Conservation (phyloP, 2,888 invertebrate species). For the Halocaridina rubra region DNA sequence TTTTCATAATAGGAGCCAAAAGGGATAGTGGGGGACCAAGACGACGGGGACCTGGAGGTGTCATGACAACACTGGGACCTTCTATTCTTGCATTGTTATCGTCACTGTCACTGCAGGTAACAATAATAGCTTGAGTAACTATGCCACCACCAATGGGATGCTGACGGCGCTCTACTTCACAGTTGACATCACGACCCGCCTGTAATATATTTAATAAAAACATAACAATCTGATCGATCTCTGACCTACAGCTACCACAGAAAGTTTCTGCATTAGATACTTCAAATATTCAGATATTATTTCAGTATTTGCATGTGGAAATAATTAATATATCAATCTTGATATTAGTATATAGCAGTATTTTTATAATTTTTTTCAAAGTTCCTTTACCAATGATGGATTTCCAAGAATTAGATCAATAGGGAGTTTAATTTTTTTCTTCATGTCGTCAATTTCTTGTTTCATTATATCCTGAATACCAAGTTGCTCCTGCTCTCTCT, state of each 20-base stretch:
- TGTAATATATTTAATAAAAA: too few relatives aligned
- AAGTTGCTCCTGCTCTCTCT: neutral
- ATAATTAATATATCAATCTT: too few relatives aligned
- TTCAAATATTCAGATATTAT: too few relatives aligned
- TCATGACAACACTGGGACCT: neutral
- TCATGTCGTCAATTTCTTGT: slow-evolving; percentile 32
- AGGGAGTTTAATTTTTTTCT: slow-evolving; percentile 51
- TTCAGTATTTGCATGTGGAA: too few relatives aligned
- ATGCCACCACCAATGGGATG: slow-evolving; percentile 46
- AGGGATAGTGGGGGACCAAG: slow-evolving; percentile 48
- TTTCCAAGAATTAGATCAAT: slow-evolving; percentile 59
- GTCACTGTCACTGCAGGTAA: slow-evolving; percentile 54
- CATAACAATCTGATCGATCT: too few relatives aligned
- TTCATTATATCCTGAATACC: slow-evolving; percentile 29
- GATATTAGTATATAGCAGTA: too few relatives aligned
- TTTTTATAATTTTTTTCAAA: too few relatives aligned
- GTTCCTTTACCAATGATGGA: slow-evolving; percentile 54
- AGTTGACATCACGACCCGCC: slow-evolving; percentile 41
- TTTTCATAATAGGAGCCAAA: slow-evolving; percentile 59
- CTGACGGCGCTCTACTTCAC: slow-evolving; percentile 58
- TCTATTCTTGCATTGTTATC: slow-evolving; percentile 5
- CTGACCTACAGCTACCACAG: too few relatives aligned
- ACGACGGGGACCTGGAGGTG: neutral
- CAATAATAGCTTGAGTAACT: slow-evolving; percentile 58
- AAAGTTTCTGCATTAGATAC: too few relatives aligned